Percentiles rank a stretch among this genome's conserved stretches.
phyloP scores from a whole-genome alignment of 2,888 invertebrate species.

The Caenorhabditis virilis region DNA sequence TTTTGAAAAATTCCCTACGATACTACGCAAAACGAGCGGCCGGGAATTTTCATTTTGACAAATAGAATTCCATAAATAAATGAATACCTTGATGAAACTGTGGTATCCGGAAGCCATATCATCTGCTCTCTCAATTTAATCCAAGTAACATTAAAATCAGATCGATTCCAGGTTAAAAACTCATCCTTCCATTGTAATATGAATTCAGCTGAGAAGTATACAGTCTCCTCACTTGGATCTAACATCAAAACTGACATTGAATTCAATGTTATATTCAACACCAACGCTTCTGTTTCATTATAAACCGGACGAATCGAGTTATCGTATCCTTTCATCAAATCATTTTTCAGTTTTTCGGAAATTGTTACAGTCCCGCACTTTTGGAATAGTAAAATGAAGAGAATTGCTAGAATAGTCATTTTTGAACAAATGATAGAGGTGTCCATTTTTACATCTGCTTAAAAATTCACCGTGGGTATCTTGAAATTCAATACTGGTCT shows the following conservation, averaged over 20 bases:
- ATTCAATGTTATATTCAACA: conserved; percentile 36
- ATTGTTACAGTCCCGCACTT: conserved; percentile 5
- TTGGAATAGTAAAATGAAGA: background rate
- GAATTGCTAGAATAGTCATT: background rate
- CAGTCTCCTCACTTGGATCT: conserved; percentile 47
- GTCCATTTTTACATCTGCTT: too few species aligned
- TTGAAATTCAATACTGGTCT: too few species aligned
- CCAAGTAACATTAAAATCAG: conserved; percentile 38
- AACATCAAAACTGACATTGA: conserved; percentile 23
- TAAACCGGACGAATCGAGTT: conserved; percentile 37
- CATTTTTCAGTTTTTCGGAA: conserved; percentile 21
- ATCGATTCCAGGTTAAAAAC: conserved; percentile 42
- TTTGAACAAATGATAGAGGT: background rate
- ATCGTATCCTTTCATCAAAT: conserved; percentile 35
- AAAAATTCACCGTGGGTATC: too few species aligned
- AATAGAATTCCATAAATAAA: too few species aligned
- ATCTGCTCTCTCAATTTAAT: conserved; percentile 46
- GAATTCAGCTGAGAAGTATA: conserved; percentile 49
- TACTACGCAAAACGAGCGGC: too few species aligned
- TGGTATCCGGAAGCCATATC: conserved; percentile 49
- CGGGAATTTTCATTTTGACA: too few species aligned
- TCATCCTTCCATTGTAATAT: conserved; percentile 47
- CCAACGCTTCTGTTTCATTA: conserved; percentile 23
- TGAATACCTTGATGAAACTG: conserved; percentile 45
- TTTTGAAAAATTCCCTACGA: too few species aligned